Percentiles rank a stretch among this genome's conserved stretches.
These are phyloP conservation scores for Macrotus californicus DNA, from an alignment of 2,113 vertebrate genomes.

Conservation along the genomic window DNA sequence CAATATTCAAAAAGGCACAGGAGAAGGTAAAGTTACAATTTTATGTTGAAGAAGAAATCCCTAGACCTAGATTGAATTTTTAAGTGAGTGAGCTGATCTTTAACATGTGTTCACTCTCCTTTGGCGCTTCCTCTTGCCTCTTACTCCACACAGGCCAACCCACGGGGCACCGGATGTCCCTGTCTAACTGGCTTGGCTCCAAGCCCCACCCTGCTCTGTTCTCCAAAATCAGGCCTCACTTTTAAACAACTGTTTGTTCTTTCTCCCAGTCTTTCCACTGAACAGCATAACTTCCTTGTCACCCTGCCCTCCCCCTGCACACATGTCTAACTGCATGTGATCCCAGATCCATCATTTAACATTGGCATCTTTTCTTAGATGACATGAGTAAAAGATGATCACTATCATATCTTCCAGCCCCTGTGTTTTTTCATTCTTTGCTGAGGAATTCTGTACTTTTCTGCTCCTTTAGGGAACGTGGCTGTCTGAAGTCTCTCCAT, in stretches of 20 bases:
- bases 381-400: neutral
- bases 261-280: neutral
- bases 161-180: too few relatives aligned
- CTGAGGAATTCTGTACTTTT: neutral
- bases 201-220: neutral
- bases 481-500: neutral
- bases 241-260: neutral
- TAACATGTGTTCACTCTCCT: accelerated
- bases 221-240: neutral
- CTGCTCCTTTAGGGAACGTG: neutral
- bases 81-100: neutral
- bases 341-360: neutral
- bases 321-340: neutral
- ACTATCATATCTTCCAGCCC: neutral
- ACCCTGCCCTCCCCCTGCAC: too few relatives aligned
- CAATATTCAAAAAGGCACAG: neutral
- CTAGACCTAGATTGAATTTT: neutral
- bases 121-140: neutral
- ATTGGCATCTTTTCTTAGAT: neutral
- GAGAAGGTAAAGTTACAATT: neutral
- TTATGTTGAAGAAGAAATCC: neutral
- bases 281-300: neutral
- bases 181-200: neutral
- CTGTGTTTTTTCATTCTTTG: neutral
- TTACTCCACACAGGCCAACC: accelerated